A percentile compares a stretch with the other conserved stretches of the same genome.
These are phyloP conservation scores for Eclectus roratus DNA, from an alignment of 2,113 vertebrate species.

Conservation along the genomic window DNA sequence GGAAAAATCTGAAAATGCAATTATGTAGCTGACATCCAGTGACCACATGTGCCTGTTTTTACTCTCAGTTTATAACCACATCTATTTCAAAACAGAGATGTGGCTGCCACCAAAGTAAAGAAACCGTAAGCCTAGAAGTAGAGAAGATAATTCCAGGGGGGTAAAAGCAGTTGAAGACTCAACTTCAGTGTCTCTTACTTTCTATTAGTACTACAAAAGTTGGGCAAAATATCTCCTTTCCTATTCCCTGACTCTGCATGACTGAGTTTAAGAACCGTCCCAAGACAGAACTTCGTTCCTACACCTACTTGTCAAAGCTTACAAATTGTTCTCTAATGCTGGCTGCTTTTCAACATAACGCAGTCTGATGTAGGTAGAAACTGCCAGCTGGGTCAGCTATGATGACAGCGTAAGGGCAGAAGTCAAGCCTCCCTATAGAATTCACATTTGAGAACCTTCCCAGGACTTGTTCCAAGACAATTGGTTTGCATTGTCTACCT, in stretches of 20 bases:
- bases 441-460: not conserved
- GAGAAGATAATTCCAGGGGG: not conserved
- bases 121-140: not conserved
- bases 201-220: not conserved
- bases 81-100: not conserved
- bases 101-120: not conserved
- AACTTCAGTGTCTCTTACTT: not conserved
- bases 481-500: not conserved
- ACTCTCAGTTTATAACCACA: not conserved
- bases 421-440: not conserved
- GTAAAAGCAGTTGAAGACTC: not conserved
- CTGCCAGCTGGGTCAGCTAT: not conserved
- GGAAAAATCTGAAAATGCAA: not conserved
- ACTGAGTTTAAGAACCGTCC: not conserved
- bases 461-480: not conserved
- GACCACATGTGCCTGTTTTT: not conserved
- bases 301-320: not conserved
- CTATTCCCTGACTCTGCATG: not conserved
- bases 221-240: not conserved
- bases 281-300: not conserved
- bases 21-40: slow-evolving; percentile 18
- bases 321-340: not conserved
- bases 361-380: not conserved
- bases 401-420: not conserved
- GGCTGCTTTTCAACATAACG: not conserved